Base-by-base conservation (phyloP, 2,113 vertebrate species). In the Eurypyga helias region DNA sequence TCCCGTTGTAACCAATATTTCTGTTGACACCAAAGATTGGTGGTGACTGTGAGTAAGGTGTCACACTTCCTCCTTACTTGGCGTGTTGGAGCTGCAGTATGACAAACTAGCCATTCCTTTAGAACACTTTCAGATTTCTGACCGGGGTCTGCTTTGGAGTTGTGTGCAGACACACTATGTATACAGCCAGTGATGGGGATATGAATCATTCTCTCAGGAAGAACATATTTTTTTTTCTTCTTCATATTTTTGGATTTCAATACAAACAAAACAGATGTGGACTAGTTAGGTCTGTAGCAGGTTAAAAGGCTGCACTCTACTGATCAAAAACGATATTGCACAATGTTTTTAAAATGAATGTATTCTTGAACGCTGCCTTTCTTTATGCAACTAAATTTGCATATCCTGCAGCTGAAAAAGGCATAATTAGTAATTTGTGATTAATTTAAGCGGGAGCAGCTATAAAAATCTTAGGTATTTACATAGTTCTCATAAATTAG, bases 401-500 rank as follows among this genome's bases (percentile, higher is more conserved):
- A 97, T 97, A 96, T 90, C 65, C 61, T 97, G 80, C 92, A 97
- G 88, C 95, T 97, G 90, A 97, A 98, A 98, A 97, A 93, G 71
- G 79, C 94, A 95, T 97, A 98, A 98, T 98, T 98, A 98, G 95
- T 96, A 96, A 98, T 97, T 98, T 96, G 96, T 96, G 93, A 97
- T 96, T 97, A 97, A 98, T 98, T 98, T 98, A 98, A 97, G 79
- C 81, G 15, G 91, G 60, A 72, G n/a, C 79, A 80, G 70, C 94
- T 97, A 95, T 96, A 97, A 98, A 97, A 97, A 84, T 95, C 95
- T 69, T 97, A 97, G 88, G 83, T 98, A 98, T 98, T 98, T 98
- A 98, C 96, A 97, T 96, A 98, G 95, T 91, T 97, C 90, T 93
- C 96, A 97, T 98, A 98, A 98, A 98, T 98, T 97, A 98, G 93